A percentile compares a stretch with the other conserved stretches of the same genome.
These are phyloP conservation scores for Enteromius thamalakanensis DNA, from an alignment of 2,797 vertebrate genomes.

Conservation along the genomic window DNA sequence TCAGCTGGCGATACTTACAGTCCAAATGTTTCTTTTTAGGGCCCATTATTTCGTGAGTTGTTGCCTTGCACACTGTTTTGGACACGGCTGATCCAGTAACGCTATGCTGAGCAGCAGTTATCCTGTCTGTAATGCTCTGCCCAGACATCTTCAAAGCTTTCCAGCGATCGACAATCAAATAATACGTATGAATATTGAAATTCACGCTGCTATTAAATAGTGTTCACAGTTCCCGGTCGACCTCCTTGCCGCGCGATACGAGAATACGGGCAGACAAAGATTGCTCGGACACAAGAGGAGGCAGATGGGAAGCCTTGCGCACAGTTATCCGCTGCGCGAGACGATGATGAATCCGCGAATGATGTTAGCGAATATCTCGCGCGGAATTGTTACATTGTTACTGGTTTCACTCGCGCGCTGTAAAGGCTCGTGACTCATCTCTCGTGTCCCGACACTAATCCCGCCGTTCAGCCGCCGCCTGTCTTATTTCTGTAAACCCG, in stretches of 20 bases:
- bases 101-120: constrained; percentile 93
- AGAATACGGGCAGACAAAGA: constrained; percentile 7
- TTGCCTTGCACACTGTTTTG: constrained; percentile 92
- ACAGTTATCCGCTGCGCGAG: constrained; percentile 27
- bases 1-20: constrained; percentile 80
- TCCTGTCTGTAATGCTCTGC: constrained; percentile 93
- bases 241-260: constrained; percentile 14
- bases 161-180: constrained; percentile 31
- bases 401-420: constrained; percentile 33
- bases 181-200: constrained; percentile 25
- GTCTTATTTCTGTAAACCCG: constrained; percentile 62
- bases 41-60: constrained; percentile 89
- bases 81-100: constrained; percentile 90
- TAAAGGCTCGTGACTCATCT: constrained; percentile 69
- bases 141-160: constrained; percentile 85
- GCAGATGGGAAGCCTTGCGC: constrained; percentile 15
- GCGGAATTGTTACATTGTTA: constrained; percentile 58
- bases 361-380: constrained; percentile 26
- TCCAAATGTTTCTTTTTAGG: constrained; percentile 94
- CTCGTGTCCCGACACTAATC: constrained; percentile 73
- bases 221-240: constrained; percentile 3
- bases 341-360: constrained; percentile 42
- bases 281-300: background rate
- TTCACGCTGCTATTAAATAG: background rate
- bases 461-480: constrained; percentile 62